Base-by-base conservation (phyloP, 2,113 vertebrate genomes). In the Mormyrus lacerda region DNA sequence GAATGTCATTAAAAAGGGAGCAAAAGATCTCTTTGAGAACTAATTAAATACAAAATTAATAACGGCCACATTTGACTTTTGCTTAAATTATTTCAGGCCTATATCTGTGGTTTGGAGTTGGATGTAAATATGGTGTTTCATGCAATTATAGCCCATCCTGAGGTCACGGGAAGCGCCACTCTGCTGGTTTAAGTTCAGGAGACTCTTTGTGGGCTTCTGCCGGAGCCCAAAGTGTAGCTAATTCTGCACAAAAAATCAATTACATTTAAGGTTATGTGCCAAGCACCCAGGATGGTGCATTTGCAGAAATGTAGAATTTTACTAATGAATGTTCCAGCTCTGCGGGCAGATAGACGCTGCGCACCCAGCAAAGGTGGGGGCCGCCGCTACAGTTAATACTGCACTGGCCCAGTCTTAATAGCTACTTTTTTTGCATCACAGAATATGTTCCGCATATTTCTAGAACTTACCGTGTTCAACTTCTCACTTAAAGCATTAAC, bases 1-100 rank as follows among this genome's bases (percentile, higher is more conserved):
- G 47, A 82, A 65, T 42, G 27, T 83, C 73, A 55, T 53, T 89
- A 39, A 44, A 21, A 84, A 45, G 76, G 76, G 88, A 79, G 51
- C 61, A 84, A 89, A 84, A 84, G 76, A 51, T 21, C 50, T 35
- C 35, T n/a, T 47, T 47, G 24, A 47, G 51, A 45, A 89, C 51
- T 47, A 58, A 84, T 89, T 42, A 84, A 53, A 58, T 76, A 89
- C 76, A 58, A 84, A 89, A 89, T 83, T 76, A 84, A 84, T 89
- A 89, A 89, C 44, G 8, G 51, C 88, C 88, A 89, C 76, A 61
- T 89, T 84, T 58, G 50, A 83, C 47, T 89, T 89, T 31, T n/a
- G 21, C 39, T 55, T 58, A 58, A 89, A 55, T 84, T 39, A 51
- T 84, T 55, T 44, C 31, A 55, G 31, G 9, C 53, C 50, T 89